Base-by-base conservation (phyloP, 2,888 invertebrate genomes). In the Phaonia tiefii region DNA sequence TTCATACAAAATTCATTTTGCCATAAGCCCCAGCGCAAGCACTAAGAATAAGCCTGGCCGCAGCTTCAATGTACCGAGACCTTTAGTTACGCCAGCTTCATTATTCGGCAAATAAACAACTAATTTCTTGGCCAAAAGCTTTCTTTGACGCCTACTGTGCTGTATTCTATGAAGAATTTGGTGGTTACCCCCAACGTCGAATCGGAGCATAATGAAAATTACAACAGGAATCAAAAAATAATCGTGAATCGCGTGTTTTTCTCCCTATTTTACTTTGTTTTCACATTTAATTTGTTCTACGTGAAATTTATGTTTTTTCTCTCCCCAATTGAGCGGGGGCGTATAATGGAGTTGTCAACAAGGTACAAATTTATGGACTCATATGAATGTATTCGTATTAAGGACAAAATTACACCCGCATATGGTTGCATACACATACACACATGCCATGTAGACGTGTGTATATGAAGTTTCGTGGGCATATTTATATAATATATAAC, bases 341-440 rank as follows among this genome's bases (percentile, higher is more conserved):
- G 56, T 49, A 77, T 26, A 77, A 72, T 66, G 66, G 65, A 46
- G 17, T 66, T 77, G 58, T 71, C 56, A 58, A 26, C 71, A 66
- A 20, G 76, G 56, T 71, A 71, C n/a, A 51, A 54, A 70, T 49
- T 58, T 70, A 17, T 49, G 58, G 58, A 58, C 15, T 31, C 54
- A 54, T 54, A 54, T 54, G 54, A 22, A 54, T 2, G 8, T 10
- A 54, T 8, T 22, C 54, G 25, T 13, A 25, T 7, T 8, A 4
- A 44, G 31, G 31, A 31, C 31, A 4, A 25, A 25, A 11, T 22
- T 13, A 25, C 46, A 54, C 54, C 1, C 54, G 25, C 25, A 25
- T 13, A 54, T 2, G 15, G 22, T 22, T 7, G 11, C 25, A 11
- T 13, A 54, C 5, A 5, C 13, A 25, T 17, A 2, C 3, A n/a